phyloP scores from a whole-genome alignment of 1,140 invertebrate genomes.

The Goniozus legneri region DNA sequence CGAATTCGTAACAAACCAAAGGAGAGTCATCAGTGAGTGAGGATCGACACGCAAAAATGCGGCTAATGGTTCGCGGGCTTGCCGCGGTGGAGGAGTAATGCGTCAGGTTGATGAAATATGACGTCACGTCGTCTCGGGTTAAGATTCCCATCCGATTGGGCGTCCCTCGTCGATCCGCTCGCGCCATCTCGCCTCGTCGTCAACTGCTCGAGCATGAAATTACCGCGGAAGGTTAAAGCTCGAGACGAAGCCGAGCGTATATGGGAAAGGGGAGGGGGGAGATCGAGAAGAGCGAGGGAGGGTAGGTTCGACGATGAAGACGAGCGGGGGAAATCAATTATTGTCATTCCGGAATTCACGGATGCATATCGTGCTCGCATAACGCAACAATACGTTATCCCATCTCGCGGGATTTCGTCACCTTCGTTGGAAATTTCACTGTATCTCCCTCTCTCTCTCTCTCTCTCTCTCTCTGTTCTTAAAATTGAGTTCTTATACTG shows the following conservation, averaged over 20 bases:
- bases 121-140: conserved; percentile 22
- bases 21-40: too few species aligned
- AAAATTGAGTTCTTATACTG: not conserved
- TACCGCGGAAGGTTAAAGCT: conserved; percentile 20
- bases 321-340: conserved; percentile 47
- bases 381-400: conserved; percentile 49
- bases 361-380: conserved; percentile 42
- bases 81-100: too few species aligned
- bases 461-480: conserved; percentile 7
- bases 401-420: not conserved
- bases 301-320: not conserved
- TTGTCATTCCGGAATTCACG: conserved; percentile 49
- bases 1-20: too few species aligned
- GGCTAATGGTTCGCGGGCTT: too few species aligned
- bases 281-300: conserved; percentile 1
- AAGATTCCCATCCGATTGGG: conserved; percentile 27
- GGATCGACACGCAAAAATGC: too few species aligned
- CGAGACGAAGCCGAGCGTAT: conserved; percentile 14
- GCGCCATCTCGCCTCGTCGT: too few species aligned
- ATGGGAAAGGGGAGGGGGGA: conserved; percentile 3
- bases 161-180: conserved; percentile 28
- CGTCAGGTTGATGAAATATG: conserved; percentile 28
- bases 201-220: conserved; percentile 32
- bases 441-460: conserved; percentile 1
- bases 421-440: not conserved